A percentile compares a stretch with the other conserved stretches of the same genome.
phyloP scores from a whole-genome alignment of 2,797 vertebrate genomes.

The Paratrypauchen microcephalus region DNA sequence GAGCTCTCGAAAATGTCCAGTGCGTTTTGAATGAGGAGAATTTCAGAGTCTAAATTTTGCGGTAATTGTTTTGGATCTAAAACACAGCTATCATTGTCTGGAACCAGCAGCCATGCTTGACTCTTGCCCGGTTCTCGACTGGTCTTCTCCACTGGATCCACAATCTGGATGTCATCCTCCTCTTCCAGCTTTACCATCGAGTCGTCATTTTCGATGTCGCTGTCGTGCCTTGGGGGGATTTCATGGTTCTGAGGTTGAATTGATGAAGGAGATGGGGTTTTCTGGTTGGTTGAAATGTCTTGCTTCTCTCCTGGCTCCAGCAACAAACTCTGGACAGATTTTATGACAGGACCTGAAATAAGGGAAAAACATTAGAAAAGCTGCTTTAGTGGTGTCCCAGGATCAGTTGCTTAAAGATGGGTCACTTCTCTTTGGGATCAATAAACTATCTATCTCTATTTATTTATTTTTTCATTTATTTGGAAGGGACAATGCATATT shows the following conservation, averaged over 20 bases:
- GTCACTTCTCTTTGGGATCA: no score
- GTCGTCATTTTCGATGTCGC: slow-evolving; percentile 34
- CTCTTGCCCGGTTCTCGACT: slow-evolving; percentile 55
- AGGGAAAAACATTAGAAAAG: no score
- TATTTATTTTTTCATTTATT: no score
- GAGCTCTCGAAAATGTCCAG: slow-evolving; percentile 63
- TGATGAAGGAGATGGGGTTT: neutral
- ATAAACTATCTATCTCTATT: no score
- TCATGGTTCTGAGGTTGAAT: slow-evolving; percentile 27
- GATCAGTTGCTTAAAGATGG: no score
- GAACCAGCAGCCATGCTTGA: slow-evolving; percentile 57
- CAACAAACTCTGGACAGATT: slow-evolving; percentile 33
- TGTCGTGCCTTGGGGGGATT: slow-evolving; percentile 17
- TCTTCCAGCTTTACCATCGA: slow-evolving; percentile 68
- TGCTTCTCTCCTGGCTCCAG: slow-evolving; percentile 39
- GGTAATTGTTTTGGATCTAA: slow-evolving; percentile 55
- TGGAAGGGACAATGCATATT: no score
- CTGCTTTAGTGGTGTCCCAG: no score
- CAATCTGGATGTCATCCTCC: slow-evolving; percentile 61
- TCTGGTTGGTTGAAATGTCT: slow-evolving; percentile 24
- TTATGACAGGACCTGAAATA: slow-evolving; percentile 47
- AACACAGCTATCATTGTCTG: slow-evolving; percentile 53
- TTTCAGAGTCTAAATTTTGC: slow-evolving; percentile 62
- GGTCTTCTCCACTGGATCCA: slow-evolving; percentile 46
- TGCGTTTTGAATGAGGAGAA: slow-evolving; percentile 69